Evolutionary conservation across 2,797 vertebrate species (phyloP).

Genomic region (Characodon lateralis): DNA sequence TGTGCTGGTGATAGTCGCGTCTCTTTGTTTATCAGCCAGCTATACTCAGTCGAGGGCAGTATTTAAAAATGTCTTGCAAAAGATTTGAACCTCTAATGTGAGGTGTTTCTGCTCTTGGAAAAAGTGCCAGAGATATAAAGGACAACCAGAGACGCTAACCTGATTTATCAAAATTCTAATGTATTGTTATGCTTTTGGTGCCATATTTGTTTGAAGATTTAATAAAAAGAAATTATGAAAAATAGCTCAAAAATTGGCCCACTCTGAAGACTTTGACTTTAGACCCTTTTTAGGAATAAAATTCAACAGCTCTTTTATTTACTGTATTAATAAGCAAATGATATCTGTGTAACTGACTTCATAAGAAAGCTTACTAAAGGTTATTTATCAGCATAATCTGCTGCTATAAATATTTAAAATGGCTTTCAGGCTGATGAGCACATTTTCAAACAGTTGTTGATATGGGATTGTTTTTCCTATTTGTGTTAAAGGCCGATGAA

Average conservation of each 20-base stretch:
- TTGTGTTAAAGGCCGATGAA: conserved; percentile 32
- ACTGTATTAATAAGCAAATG: background rate
- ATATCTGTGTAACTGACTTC: background rate
- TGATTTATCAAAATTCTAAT: too few species aligned
- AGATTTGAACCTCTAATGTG: background rate
- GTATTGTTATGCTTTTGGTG: background rate
- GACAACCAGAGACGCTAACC: background rate
- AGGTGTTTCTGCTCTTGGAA: background rate
- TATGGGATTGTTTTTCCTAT: background rate
- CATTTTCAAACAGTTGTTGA: background rate
- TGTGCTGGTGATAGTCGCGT: background rate
- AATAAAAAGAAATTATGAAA: background rate
- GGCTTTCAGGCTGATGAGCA: background rate
- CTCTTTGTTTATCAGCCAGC: background rate
- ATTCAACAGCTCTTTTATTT: background rate
- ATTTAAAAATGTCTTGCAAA: background rate
- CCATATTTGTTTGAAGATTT: background rate
- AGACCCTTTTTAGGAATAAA: too few species aligned
- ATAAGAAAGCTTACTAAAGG: background rate
- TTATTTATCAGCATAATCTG: conserved; percentile 4
- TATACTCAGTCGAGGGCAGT: background rate
- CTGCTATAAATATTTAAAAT: conserved; percentile 6
- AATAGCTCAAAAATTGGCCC: background rate
- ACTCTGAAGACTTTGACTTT: background rate
- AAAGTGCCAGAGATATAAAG: background rate